Percentiles rank a stretch among this genome's conserved stretches.
These are phyloP conservation scores for Nyctalus aviator DNA, from an alignment of 2,797 vertebrate species.

Conservation along the genomic window DNA sequence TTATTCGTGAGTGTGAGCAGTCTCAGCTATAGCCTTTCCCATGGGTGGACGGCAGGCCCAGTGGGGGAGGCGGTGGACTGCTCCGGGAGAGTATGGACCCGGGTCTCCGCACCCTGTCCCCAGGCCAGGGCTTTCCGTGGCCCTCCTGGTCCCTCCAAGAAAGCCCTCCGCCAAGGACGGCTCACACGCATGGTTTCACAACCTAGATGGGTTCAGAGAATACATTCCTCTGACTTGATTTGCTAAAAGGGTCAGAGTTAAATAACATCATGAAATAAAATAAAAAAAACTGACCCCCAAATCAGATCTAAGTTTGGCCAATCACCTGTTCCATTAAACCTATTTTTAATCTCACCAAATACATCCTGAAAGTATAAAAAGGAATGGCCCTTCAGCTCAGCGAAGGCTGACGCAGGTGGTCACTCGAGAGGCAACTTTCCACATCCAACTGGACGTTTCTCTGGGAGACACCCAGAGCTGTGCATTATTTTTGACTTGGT, in stretches of 20 bases:
- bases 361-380: slow-evolving; percentile 35
- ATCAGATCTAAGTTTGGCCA: background rate
- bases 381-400: background rate
- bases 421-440: background rate
- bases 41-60: background rate
- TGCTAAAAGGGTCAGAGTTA: slow-evolving; percentile 64
- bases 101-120: background rate
- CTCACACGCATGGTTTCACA: slow-evolving; percentile 35
- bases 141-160: slow-evolving; percentile 10
- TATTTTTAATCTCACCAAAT: slow-evolving; percentile 21
- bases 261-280: slow-evolving; percentile 44
- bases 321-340: background rate
- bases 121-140: slow-evolving; percentile 49
- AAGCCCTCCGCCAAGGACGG: slow-evolving; percentile 46
- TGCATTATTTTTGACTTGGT: background rate
- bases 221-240: slow-evolving; percentile 45
- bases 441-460: background rate
- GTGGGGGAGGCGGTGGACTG: background rate
- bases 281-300: background rate
- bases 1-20: slow-evolving; percentile 74
- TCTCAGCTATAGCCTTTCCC: background rate
- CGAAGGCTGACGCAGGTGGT: background rate
- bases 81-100: background rate
- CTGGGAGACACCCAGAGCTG: background rate
- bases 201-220: slow-evolving; percentile 49